Percentiles rank a stretch among this genome's conserved stretches.
These are phyloP conservation scores for Lethenteron reissneri DNA, from an alignment of 2,113 vertebrate genomes.

Conservation along the genomic window DNA sequence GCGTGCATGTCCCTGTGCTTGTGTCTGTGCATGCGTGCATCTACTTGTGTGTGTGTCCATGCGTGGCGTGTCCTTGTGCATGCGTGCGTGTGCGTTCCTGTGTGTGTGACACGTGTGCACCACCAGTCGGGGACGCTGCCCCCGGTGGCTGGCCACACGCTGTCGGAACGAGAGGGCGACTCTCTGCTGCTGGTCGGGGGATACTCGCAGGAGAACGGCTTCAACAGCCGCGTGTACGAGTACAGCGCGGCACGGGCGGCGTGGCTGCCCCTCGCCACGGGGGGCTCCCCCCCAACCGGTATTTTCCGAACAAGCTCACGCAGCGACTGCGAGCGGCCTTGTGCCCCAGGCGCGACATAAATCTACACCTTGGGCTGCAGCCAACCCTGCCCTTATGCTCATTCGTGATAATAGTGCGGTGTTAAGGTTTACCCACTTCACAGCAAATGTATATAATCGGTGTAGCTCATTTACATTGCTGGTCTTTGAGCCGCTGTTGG, in stretches of 20 bases:
- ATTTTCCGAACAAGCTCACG: not conserved
- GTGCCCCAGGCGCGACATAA: too few relatives aligned
- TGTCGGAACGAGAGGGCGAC: constrained; percentile 36
- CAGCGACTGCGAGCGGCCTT: too few relatives aligned
- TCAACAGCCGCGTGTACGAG: constrained; percentile 55
- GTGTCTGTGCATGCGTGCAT: not conserved
- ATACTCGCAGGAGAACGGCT: constrained; percentile 61
- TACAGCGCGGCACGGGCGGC: constrained; percentile 37
- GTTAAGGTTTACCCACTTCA: too few relatives aligned
- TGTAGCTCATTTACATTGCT: too few relatives aligned
- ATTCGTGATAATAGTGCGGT: too few relatives aligned
- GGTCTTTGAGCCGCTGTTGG: too few relatives aligned
- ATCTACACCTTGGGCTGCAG: too few relatives aligned
- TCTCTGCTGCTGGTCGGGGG: constrained; percentile 54
- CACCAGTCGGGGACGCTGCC: constrained; percentile 37
- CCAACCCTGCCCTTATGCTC: too few relatives aligned
- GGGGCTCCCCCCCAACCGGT: constrained; percentile 64
- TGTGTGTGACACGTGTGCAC: not conserved
- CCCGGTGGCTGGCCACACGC: constrained; percentile 47
- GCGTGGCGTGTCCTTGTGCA: not conserved
- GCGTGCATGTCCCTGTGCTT: not conserved
- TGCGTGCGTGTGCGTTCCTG: not conserved
- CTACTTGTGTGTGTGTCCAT: not conserved
- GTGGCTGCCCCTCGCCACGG: constrained; percentile 42
- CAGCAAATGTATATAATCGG: too few relatives aligned